Evolutionary conservation across 2,888 invertebrate genomes (phyloP).

Genomic region (Cistogaster globosa): DNA sequence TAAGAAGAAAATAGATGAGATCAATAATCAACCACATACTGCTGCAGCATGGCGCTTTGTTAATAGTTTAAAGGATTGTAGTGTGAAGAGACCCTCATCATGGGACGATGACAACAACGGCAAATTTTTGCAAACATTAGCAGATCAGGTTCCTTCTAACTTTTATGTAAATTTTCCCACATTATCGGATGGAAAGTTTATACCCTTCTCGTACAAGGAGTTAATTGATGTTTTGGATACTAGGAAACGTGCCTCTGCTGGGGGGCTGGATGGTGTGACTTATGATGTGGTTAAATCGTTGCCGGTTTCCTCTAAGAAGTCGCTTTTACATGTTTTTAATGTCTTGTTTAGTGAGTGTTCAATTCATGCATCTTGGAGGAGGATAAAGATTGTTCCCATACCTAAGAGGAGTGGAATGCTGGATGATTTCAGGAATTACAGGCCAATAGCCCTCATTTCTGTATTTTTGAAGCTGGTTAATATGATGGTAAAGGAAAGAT

Average conservation of each 20-base stretch:
- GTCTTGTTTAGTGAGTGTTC: too few species aligned
- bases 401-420: too few species aligned
- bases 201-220: background rate
- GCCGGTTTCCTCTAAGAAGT: background rate
- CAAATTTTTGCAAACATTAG: background rate
- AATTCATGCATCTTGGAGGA: too few species aligned
- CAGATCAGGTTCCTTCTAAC: background rate
- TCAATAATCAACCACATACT: background rate
- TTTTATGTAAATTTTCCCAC: background rate
- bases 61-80: conserved; percentile 3
- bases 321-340: too few species aligned
- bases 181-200: background rate
- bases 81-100: background rate
- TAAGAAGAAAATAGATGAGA: background rate
- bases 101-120: background rate
- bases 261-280: conserved; percentile 1
- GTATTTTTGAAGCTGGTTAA: background rate
- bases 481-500: background rate
- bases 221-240: background rate
- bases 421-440: background rate
- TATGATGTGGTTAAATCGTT: conserved; percentile 13
- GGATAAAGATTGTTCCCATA: too few species aligned
- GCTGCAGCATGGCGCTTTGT: conserved; percentile 29
- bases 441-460: background rate
- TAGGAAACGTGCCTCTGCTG: background rate